These are phyloP conservation scores for Ctenopoma multispine DNA, from an alignment of 2,797 vertebrate genomes.

Conservation along the genomic window DNA sequence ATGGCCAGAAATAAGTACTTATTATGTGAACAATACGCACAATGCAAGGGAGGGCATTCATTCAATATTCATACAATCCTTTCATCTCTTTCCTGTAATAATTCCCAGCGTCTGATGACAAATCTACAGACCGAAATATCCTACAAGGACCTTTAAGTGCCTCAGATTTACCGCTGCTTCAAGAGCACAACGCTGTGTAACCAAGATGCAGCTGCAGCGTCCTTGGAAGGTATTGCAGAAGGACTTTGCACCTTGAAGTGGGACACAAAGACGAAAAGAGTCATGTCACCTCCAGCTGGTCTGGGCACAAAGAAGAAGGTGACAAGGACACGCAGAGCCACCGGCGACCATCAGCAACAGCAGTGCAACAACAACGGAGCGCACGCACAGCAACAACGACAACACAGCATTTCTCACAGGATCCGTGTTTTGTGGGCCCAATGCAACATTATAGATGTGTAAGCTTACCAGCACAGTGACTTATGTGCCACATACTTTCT, in stretches of 20 bases:
- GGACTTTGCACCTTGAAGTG: conserved; percentile 81
- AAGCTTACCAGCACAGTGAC: background rate
- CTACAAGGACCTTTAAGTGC: conserved; percentile 72
- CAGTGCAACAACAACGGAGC: conserved; percentile 38
- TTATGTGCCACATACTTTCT: conserved; percentile 7
- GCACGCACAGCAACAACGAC: conserved; percentile 31
- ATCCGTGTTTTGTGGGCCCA: conserved; percentile 27
- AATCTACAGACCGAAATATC: conserved; percentile 67
- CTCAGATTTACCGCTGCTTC: conserved; percentile 61
- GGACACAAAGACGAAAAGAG: conserved; percentile 72
- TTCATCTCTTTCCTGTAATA: conserved; percentile 70
- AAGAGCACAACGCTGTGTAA: conserved; percentile 57
- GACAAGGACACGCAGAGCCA: conserved; percentile 70
- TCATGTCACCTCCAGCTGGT: conserved; percentile 82
- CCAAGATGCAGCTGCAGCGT: conserved; percentile 73
- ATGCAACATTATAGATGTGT: conserved; percentile 31
- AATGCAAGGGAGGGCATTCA: conserved; percentile 48
- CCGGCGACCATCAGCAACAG: conserved; percentile 39
- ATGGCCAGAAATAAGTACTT: conserved; percentile 65
- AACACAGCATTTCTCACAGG: conserved; percentile 44
- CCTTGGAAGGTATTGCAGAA: conserved; percentile 74
- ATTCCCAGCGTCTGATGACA: conserved; percentile 69
- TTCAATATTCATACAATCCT: conserved; percentile 67
- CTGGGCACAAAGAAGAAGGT: conserved; percentile 72
- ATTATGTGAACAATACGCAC: conserved; percentile 60